A percentile compares a stretch with the other conserved stretches of the same genome.
Evolutionary conservation across 1,140 invertebrate species (phyloP).

Genomic region (Heliothis virescens): DNA sequence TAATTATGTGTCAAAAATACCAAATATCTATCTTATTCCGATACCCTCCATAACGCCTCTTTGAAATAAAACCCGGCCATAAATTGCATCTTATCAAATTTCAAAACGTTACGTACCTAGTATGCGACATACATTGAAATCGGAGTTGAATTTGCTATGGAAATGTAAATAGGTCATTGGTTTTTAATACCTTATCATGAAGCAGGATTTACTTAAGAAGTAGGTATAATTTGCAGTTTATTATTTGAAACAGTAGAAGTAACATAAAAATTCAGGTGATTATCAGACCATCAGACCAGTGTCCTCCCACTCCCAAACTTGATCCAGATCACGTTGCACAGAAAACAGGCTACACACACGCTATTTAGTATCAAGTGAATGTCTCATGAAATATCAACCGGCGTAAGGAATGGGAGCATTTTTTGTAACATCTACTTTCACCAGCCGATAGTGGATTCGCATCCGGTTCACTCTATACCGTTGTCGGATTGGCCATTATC

Average conservation of each 20-base stretch:
- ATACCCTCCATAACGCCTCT: not conserved
- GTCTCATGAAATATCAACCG: slow-evolving; percentile 82
- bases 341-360: slow-evolving; percentile 37
- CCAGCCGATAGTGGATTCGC: slow-evolving; percentile 79
- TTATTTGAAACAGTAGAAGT: not conserved
- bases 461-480: slow-evolving; percentile 80
- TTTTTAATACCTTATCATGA: not conserved
- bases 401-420: slow-evolving; percentile 84
- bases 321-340: slow-evolving; percentile 17
- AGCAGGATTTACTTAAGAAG: not conserved
- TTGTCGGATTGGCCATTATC: slow-evolving; percentile 77
- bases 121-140: not conserved
- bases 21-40: slow-evolving; percentile 14
- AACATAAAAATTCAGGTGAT: not conserved
- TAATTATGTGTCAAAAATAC: not conserved
- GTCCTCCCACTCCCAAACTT: not conserved
- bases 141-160: not conserved
- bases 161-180: too few species aligned
- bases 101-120: not conserved
- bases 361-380: slow-evolving; percentile 71
- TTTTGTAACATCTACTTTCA: slow-evolving; percentile 86
- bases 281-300: not conserved
- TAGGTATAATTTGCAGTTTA: not conserved
- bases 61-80: not conserved
- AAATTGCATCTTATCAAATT: slow-evolving; percentile 6